Evolutionary conservation across 2,888 invertebrate genomes (phyloP), one percentile per base, ranked within the genome.

Genomic region (Macaria notata): DNA sequence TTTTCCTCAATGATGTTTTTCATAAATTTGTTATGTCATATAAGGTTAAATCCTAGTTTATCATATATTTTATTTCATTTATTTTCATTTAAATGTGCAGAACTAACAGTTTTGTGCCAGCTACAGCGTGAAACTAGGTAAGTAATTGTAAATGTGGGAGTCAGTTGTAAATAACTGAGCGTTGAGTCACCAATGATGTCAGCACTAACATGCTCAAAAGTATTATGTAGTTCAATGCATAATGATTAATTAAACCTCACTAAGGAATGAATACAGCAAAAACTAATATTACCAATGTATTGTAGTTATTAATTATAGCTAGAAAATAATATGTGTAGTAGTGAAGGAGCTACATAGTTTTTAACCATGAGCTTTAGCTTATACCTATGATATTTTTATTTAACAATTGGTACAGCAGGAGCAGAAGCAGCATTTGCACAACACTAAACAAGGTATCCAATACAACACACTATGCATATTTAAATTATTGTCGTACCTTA

Each of bases 361-460:
- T 19, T 19, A 1, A 19, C 2, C 19, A 19, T 19, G 19, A 19
- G 19, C 19, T 19, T 19, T 19, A 19, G 19, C 19, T 19, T n/a
- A n/a, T n/a, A n/a, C n/a, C n/a, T n/a, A n/a, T n/a, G 33, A 6
- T 36, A 36, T 1, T 19, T 19, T 19, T 36, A 9, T 8, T 41
- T n/a, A 71, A 55, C 63, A 70, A 69, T 82, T 70, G 31, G 65
- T 64, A 66, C 73, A 78, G 66, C 75, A 79, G 9, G 58, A 51
- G 68, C 76, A 79, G 61, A 66, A 77, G 54, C 70, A 73, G 58
- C 81, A 83, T 62, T 74, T 75, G 58, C 72, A 71, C 46, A 81
- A 45, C 58, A 69, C 69, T 33, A 83, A 47, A 59, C 74, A 76
- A 3, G 84, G 84, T 38, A 71, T 63, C 79, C 80, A 83, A 61